These are phyloP conservation scores for Syrista parreyssii DNA, from an alignment of 2,888 invertebrate genomes.

Conservation along the genomic window DNA sequence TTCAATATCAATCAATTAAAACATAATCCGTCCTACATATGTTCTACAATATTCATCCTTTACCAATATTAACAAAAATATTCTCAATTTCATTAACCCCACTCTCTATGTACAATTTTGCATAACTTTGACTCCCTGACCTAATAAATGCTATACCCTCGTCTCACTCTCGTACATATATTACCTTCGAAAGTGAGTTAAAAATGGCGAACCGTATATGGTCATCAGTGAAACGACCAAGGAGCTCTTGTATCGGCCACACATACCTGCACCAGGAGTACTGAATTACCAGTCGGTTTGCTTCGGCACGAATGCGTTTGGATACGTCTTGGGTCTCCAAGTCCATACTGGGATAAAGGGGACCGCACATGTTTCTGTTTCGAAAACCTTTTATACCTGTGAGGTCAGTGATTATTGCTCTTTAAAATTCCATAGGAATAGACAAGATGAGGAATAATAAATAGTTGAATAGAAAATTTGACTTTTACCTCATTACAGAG, in stretches of 20 bases:
- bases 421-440: not conserved
- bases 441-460: not conserved
- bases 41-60: not conserved
- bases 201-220: conserved; percentile 54
- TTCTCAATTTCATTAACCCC: not conserved
- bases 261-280: not conserved
- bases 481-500: not conserved
- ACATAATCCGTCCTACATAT: not conserved
- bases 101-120: not conserved
- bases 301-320: not conserved
- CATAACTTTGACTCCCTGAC: not conserved
- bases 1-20: not conserved
- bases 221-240: conserved; percentile 26
- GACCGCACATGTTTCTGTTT: conserved; percentile 4
- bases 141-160: not conserved
- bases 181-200: conserved; percentile 48
- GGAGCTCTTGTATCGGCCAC: conserved; percentile 6
- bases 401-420: not conserved
- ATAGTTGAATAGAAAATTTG: not conserved
- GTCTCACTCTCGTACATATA: not conserved
- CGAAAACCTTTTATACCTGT: not conserved
- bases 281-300: not conserved
- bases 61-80: not conserved
- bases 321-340: not conserved
- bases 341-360: conserved; percentile 34